These are phyloP conservation scores for Pardalotus punctatus DNA, from an alignment of 2,113 vertebrate species.

Conservation along the genomic window DNA sequence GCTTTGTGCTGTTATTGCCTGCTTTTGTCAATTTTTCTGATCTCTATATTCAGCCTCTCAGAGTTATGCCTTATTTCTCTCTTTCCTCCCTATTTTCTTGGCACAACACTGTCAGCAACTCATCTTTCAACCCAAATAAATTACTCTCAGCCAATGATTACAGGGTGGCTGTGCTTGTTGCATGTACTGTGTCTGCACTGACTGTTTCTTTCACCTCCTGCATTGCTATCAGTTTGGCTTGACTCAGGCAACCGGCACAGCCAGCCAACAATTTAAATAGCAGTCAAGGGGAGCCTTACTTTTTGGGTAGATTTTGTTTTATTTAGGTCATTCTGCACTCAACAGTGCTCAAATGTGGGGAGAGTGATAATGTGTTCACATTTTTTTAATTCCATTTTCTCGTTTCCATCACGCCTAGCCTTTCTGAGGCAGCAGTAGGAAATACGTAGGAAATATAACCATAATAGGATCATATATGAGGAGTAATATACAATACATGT, in stretches of 20 bases:
- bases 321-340: neutral
- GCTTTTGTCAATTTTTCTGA: neutral
- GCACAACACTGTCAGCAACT: neutral
- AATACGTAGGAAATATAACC: neutral
- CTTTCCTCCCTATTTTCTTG: neutral
- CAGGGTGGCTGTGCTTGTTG: neutral
- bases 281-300: neutral
- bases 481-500: neutral
- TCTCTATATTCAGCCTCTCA: neutral
- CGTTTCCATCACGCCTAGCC: neutral
- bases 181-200: neutral
- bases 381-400: neutral
- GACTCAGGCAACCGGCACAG: neutral
- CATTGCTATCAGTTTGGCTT: neutral
- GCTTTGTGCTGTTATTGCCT: neutral
- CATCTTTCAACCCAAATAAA: slow-evolving; percentile 6
- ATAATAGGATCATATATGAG: neutral
- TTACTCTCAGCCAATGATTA: neutral
- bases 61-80: neutral
- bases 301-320: neutral
- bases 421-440: neutral
- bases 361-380: neutral
- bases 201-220: neutral
- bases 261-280: neutral
- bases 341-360: neutral